Evolutionary conservation across 2,113 vertebrate species (phyloP).

Genomic region (Meriones unguiculatus): DNA sequence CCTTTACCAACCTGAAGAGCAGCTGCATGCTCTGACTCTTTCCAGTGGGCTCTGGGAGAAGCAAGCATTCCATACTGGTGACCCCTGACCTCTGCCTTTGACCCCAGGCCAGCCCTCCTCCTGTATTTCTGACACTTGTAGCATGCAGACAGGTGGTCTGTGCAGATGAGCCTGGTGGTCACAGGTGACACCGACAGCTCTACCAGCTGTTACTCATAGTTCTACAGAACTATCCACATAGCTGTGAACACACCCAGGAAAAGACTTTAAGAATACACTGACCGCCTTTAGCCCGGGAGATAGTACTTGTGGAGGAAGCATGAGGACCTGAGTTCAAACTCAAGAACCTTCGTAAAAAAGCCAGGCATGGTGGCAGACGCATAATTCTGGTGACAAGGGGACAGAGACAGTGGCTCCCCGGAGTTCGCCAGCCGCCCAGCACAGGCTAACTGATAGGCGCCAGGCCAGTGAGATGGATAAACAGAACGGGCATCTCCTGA

Average conservation of each 20-base stretch:
- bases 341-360: background rate
- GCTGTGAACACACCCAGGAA: background rate
- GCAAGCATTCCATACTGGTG: background rate
- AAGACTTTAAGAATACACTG: background rate
- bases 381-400: background rate
- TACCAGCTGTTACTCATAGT: background rate
- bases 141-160: background rate
- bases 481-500: background rate
- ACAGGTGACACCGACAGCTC: background rate
- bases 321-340: background rate
- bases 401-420: background rate
- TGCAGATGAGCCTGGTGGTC: background rate
- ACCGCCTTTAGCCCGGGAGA: background rate
- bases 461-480: no score
- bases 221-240: background rate
- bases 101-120: background rate
- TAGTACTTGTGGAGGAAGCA: no score
- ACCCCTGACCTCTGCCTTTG: background rate
- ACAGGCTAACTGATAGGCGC: background rate
- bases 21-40: conserved; percentile 30
- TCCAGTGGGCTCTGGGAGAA: background rate
- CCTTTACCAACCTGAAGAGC: conserved; percentile 7
- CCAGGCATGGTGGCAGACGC: background rate
- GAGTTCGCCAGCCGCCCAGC: no score
- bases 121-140: background rate